Conservation (phyloP, 2,888 invertebrate species). For the Phania funesta region DNA sequence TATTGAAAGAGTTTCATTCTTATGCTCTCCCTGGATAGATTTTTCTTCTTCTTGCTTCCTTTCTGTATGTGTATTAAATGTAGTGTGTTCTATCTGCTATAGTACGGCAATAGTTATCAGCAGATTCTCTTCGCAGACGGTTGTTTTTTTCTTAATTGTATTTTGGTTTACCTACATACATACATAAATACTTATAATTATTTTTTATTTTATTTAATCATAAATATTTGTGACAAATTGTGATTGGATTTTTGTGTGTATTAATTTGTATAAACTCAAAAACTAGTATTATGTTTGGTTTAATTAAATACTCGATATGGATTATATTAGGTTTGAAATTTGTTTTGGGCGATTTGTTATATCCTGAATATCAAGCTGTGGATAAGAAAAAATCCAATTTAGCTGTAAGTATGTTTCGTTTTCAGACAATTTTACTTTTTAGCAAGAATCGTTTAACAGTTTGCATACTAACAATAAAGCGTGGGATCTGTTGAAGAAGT, state of each 20-base stretch:
- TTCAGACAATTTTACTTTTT: not conserved
- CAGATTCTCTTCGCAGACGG: slow-evolving; percentile 5
- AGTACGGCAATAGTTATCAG: slow-evolving; percentile 34
- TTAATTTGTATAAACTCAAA: not conserved
- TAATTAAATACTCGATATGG: slow-evolving; percentile 31
- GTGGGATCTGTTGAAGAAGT: too few relatives aligned
- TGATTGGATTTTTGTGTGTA: not conserved
- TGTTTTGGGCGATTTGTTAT: slow-evolving; percentile 71
- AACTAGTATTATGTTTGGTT: slow-evolving; percentile 23
- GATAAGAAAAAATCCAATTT: slow-evolving; percentile 75
- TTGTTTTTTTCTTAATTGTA: not conserved
- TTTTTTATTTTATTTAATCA: not conserved
- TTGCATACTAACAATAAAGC: too few relatives aligned
- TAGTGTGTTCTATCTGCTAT: not conserved
- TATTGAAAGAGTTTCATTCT: slow-evolving; percentile 1
- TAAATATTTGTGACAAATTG: not conserved
- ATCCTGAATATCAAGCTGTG: slow-evolving; percentile 72
- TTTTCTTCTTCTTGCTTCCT: not conserved
- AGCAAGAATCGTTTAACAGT: not conserved
- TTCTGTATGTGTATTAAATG: not conserved
- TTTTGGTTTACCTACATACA: not conserved
- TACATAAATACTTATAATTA: not conserved
- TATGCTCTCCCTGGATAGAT: slow-evolving; percentile 4
- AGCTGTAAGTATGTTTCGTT: slow-evolving; percentile 71
- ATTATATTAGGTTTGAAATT: slow-evolving; percentile 42